Evolutionary conservation across 53 echinoderm and acorn worm species (phyloP).

Genomic region (Antedon mediterranea): DNA sequence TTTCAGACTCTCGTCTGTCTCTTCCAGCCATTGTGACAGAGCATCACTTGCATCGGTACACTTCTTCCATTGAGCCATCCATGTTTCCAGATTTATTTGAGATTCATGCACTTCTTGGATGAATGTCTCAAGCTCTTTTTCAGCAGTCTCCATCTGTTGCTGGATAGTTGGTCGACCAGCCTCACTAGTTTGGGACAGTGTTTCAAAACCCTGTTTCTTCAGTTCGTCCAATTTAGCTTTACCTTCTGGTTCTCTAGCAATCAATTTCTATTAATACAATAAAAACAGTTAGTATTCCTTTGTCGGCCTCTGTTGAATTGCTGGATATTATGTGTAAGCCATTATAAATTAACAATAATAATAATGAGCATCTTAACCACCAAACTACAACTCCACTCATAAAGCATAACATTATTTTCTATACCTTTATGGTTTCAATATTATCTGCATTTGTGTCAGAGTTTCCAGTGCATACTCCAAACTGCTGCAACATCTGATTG

Average conservation of each 20-base stretch:
- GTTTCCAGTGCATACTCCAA: background rate
- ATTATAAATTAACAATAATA: background rate
- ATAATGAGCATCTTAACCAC: background rate
- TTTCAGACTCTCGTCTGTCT: constrained; percentile 22
- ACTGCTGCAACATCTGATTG: background rate
- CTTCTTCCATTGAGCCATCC: constrained; percentile 45
- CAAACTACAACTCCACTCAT: background rate
- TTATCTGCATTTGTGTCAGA: constrained; percentile 3
- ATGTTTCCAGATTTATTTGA: constrained; percentile 18
- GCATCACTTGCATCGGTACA: constrained; percentile 34
- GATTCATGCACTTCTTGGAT: background rate
- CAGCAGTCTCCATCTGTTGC: background rate
- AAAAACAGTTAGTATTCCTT: background rate
- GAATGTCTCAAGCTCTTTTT: background rate
- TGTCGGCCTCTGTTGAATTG: background rate
- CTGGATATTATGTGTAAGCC: background rate
- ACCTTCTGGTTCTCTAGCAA: constrained; percentile 5
- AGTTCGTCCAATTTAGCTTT: background rate
- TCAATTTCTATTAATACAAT: background rate
- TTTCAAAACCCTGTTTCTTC: background rate
- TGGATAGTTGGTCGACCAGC: background rate
- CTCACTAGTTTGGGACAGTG: background rate
- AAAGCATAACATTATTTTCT: background rate
- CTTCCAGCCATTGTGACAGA: constrained; percentile 65
- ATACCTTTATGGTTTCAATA: background rate